Base-by-base conservation (phyloP, 1,140 invertebrate species). In the Sinonovacula constricta region DNA sequence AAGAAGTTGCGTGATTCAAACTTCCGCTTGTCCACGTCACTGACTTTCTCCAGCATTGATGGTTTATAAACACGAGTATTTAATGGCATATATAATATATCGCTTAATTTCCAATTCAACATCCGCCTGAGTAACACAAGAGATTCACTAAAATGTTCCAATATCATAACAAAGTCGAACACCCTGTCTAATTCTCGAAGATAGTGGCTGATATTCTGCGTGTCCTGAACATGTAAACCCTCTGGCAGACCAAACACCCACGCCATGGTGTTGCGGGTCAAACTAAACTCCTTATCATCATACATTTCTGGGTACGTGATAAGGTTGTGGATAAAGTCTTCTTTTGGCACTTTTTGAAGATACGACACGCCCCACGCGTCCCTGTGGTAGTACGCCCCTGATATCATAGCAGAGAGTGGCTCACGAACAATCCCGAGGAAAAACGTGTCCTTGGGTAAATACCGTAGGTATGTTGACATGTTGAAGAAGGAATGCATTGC, bases 61-160 rank as follows among this genome's bases (percentile, higher is more conserved):
- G 34, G 26, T 30, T 39, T 66, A 45, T 72, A 28, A 3, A 49
- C 33, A 57, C 66, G 15, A 1, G 28, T 36, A 68, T 76, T 80
- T 53, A 66, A 36, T 15, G 69, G 57, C 63, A 80, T 69, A 39
- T 85, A 81, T 0, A 91, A 71, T 0, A 93, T 82, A 62, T 92
- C 88, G 45, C 90, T 86, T 10, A 91, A 70, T 10, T 89, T 82
- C 92, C 92, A 93, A 63, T 90, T 91, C 57, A 93, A 87, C 2
- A 90, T 59, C 54, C 92, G 81, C 28, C 84, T 86, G 34, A 93
- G 77, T 4, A 93, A 81, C 45, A 93, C 86, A 31, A 93, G 79
- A 3, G 92, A 93, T 78, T 92, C 92, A 63, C 92, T 91, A 84
- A 93, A 91, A 71, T 89, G 82, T 77, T 93, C 92, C 0, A 91